A percentile compares a stretch with the other conserved stretches of the same genome.
Evolutionary conservation across 2,113 vertebrate species (phyloP).

Genomic region (Erpornis zantholeuca): DNA sequence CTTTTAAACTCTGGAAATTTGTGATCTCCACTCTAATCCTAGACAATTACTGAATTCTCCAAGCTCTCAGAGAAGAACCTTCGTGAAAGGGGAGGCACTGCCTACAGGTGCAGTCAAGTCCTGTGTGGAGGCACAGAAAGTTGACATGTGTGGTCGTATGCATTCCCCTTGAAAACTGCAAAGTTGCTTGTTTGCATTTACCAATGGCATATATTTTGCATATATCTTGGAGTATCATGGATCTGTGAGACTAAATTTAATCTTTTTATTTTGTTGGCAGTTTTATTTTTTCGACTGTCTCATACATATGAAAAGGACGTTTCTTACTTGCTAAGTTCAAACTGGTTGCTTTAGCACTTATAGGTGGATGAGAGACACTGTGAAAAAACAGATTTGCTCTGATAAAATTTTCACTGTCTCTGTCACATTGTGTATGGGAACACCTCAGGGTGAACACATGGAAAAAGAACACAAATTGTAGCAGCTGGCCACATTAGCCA

Average conservation of each 20-base stretch:
- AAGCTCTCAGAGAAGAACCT: neutral
- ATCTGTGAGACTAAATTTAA: neutral
- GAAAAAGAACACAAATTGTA: neutral
- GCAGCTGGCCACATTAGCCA: neutral
- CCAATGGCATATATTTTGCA: neutral
- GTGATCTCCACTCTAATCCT: neutral
- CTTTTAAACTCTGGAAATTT: neutral
- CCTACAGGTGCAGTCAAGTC: neutral
- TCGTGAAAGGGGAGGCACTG: neutral
- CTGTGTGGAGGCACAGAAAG: neutral
- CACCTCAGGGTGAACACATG: neutral
- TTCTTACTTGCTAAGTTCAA: neutral
- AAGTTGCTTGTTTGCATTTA: neutral
- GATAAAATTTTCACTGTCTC: neutral
- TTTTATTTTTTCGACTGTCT: neutral
- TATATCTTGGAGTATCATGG: neutral
- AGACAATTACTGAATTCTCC: neutral
- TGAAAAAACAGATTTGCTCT: neutral
- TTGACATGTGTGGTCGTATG: neutral
- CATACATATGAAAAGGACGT: neutral
- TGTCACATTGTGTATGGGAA: neutral
- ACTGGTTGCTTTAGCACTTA: neutral
- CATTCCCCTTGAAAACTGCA: neutral
- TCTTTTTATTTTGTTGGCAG: neutral
- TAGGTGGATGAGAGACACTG: neutral